Percentiles rank a stretch among this genome's conserved stretches.
Conservation (phyloP, 2,888 invertebrate genomes). For the Opisthograptis luteolata region DNA sequence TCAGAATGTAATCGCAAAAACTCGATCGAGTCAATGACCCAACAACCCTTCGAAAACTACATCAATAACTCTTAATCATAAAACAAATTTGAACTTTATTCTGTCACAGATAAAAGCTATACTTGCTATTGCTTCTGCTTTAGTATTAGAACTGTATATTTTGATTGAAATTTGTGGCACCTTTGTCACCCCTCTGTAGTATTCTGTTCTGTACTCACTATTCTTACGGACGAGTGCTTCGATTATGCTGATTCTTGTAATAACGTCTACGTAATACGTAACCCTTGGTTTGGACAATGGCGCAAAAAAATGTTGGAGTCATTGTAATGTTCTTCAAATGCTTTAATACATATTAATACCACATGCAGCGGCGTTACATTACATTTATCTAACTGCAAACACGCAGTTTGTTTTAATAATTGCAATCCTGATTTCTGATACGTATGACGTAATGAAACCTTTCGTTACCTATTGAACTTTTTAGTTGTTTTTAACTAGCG, state of each 20-base stretch:
- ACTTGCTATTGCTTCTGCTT: too few species aligned
- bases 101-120: too few species aligned
- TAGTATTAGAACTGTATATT: too few species aligned
- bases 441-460: too few species aligned
- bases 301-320: constrained; percentile 33
- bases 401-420: neutral
- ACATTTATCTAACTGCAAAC: too few species aligned
- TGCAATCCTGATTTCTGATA: neutral
- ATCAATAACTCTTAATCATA: constrained; percentile 33
- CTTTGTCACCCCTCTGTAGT: constrained; percentile 47
- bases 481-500: too few species aligned
- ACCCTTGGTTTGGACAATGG: constrained; percentile 38
- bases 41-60: constrained; percentile 41
- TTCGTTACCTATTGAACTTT: too few species aligned
- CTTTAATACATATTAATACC: constrained; percentile 16
- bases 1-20: constrained; percentile 45
- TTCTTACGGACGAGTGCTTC: constrained; percentile 64
- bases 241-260: constrained; percentile 69
- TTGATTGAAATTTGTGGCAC: constrained; percentile 24
- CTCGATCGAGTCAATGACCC: constrained; percentile 53
- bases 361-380: too few species aligned
- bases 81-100: constrained; percentile 23
- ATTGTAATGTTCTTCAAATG: constrained; percentile 20
- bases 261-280: constrained; percentile 58
- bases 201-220: too few species aligned